These are phyloP conservation scores for Hydrotaea diabolus DNA, from an alignment of 2,888 invertebrate genomes.

Conservation along the genomic window DNA sequence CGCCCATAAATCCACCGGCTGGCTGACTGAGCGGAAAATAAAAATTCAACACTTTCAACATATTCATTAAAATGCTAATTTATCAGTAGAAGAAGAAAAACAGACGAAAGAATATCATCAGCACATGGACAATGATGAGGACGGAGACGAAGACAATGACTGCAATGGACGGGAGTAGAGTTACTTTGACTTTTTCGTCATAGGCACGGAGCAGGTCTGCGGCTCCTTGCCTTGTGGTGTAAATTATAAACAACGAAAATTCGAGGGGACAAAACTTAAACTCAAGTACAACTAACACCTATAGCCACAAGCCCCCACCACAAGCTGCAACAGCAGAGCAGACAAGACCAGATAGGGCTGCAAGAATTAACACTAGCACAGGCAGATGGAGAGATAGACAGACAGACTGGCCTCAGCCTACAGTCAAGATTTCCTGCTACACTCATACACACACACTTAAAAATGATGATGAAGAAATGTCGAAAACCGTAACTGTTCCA, in stretches of 20 bases:
- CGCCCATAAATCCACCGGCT: too few relatives aligned
- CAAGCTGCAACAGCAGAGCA: background rate
- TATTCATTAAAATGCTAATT: conserved; percentile 40
- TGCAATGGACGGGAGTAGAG: background rate
- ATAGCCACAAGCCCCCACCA: background rate
- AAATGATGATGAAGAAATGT: background rate
- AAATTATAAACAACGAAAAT: conserved; percentile 16
- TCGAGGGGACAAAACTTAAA: conserved; percentile 16
- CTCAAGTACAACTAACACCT: background rate
- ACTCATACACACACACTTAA: background rate
- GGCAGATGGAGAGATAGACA: background rate
- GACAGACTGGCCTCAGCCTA: background rate
- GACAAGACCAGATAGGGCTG: background rate
- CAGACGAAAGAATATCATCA: background rate
- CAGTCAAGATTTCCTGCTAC: too few relatives aligned
- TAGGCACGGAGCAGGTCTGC: background rate
- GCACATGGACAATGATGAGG: background rate
- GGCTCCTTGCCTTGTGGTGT: background rate
- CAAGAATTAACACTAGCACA: background rate
- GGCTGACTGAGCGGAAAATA: too few relatives aligned
- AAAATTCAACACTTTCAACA: conserved; percentile 19
- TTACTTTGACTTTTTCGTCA: conserved; percentile 14
- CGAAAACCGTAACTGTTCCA: background rate
- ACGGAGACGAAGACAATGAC: background rate
- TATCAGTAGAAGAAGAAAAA: conserved; percentile 25